A percentile compares a stretch with the other conserved stretches of the same genome.
These are phyloP conservation scores for Drosophila rellima DNA, from an alignment of 2,888 invertebrate species.

Conservation along the genomic window DNA sequence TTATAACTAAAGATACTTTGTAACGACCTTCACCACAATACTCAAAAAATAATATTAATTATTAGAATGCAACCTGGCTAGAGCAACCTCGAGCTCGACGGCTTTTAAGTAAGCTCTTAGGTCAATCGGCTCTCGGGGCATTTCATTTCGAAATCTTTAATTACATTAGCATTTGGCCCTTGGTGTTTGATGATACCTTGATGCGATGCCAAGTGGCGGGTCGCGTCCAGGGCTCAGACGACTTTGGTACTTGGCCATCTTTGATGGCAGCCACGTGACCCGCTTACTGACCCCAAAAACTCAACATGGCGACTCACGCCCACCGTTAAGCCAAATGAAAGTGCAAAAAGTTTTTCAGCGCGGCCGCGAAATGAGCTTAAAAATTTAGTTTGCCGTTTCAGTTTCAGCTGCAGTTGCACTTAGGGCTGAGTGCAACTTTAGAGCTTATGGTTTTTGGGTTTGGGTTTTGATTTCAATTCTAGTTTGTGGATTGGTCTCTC, in stretches of 20 bases:
- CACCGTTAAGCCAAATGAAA: constrained; percentile 63
- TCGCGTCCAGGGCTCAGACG: not conserved
- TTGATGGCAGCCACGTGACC: constrained; percentile 27
- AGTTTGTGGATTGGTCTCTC: constrained; percentile 20
- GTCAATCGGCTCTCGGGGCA: constrained; percentile 20
- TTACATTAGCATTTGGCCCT: constrained; percentile 58
- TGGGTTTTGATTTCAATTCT: constrained; percentile 53
- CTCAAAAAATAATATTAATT: constrained; percentile 3
- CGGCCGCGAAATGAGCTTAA: constrained; percentile 74
- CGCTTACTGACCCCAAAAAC: constrained; percentile 21
- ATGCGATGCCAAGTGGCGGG: constrained; percentile 53
- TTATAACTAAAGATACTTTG: not conserved
- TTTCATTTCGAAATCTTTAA: constrained; percentile 52
- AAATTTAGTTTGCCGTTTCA: constrained; percentile 58
- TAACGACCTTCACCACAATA: not conserved
- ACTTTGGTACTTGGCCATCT: constrained; percentile 24
- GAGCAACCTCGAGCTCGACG: constrained; percentile 1
- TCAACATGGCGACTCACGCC: constrained; percentile 11
- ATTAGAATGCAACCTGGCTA: constrained; percentile 1
- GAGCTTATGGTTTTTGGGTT: constrained; percentile 27
- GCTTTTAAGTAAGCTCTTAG: constrained; percentile 8
- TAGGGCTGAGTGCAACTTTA: constrained; percentile 47
- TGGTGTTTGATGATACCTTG: constrained; percentile 38
- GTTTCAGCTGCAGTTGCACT: constrained; percentile 45
- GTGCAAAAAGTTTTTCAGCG: constrained; percentile 61